A percentile compares a stretch with the other conserved stretches of the same genome.
Evolutionary conservation across 1,140 invertebrate genomes (phyloP).

Genomic region (Drosophila lini): DNA sequence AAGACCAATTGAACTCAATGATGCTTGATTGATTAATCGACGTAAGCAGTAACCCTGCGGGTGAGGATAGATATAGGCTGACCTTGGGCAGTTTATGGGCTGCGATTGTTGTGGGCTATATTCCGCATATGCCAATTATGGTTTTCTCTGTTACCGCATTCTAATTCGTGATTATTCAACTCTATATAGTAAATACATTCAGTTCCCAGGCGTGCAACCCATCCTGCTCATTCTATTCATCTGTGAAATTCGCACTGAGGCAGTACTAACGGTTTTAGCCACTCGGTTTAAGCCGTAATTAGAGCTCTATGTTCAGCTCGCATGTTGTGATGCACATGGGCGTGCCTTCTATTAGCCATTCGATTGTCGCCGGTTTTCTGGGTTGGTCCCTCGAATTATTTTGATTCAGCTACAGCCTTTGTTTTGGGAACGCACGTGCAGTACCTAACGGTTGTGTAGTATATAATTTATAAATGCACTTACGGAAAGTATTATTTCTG

Average conservation of each 20-base stretch:
- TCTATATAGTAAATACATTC: slow-evolving; percentile 26
- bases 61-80: slow-evolving; percentile 14
- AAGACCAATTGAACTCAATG: slow-evolving; percentile 60
- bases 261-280: slow-evolving; percentile 38
- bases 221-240: slow-evolving; percentile 53
- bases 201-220: slow-evolving; percentile 64
- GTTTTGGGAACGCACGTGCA: slow-evolving; percentile 52
- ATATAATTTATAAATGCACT: background rate
- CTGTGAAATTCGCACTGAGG: slow-evolving; percentile 55
- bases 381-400: slow-evolving; percentile 18
- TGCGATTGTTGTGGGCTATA: slow-evolving; percentile 17
- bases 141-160: slow-evolving; percentile 26
- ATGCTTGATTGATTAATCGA: slow-evolving; percentile 43
- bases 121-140: slow-evolving; percentile 35
- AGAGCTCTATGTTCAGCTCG: slow-evolving; percentile 22
- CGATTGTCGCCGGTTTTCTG: slow-evolving; percentile 27
- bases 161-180: slow-evolving; percentile 36
- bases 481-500: background rate
- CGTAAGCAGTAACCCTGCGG: slow-evolving; percentile 36
- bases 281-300: slow-evolving; percentile 42
- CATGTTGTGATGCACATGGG: slow-evolving; percentile 57
- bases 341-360: slow-evolving; percentile 45
- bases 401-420: slow-evolving; percentile 9
- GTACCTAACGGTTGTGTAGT: background rate
- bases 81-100: slow-evolving; percentile 15